phyloP scores from a whole-genome alignment of 1,140 invertebrate species.

The Diorhabda carinulata region DNA sequence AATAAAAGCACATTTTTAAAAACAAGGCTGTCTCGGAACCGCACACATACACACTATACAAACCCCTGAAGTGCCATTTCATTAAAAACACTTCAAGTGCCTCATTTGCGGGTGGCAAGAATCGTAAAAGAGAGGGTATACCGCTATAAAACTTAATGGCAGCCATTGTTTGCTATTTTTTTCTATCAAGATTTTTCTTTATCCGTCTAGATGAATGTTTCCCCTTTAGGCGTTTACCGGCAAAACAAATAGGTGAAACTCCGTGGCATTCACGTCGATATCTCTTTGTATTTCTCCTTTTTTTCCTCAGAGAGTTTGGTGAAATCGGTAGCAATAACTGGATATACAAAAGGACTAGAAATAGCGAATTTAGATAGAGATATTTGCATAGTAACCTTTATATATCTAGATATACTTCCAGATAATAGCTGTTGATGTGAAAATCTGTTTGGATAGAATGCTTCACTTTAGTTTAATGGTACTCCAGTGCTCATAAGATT shows the following conservation, averaged over 20 bases:
- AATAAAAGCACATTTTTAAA: too few species aligned
- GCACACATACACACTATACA: background rate
- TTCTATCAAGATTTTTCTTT: conserved; percentile 3
- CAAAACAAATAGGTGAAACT: conserved; percentile 2
- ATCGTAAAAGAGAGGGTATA: background rate
- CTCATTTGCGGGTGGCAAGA: conserved; percentile 1
- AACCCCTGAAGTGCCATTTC: conserved; percentile 1
- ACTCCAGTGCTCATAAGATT: too few species aligned
- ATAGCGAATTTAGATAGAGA: background rate
- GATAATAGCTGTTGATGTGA: too few species aligned
- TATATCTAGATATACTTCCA: too few species aligned
- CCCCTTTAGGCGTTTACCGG: background rate
- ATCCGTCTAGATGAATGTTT: background rate
- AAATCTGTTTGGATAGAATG: too few species aligned
- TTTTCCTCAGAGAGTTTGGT: too few species aligned
- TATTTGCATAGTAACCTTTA: background rate
- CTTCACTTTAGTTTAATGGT: too few species aligned
- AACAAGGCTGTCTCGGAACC: background rate
- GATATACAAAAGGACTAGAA: background rate
- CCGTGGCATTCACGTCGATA: background rate
- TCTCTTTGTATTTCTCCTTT: background rate
- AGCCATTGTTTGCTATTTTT: background rate
- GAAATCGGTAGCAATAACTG: background rate
- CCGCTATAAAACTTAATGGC: conserved; percentile 1
- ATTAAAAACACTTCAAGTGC: background rate